phyloP scores from a whole-genome alignment of 1,140 invertebrate species.

The Drosophila sulfurigaster region DNA sequence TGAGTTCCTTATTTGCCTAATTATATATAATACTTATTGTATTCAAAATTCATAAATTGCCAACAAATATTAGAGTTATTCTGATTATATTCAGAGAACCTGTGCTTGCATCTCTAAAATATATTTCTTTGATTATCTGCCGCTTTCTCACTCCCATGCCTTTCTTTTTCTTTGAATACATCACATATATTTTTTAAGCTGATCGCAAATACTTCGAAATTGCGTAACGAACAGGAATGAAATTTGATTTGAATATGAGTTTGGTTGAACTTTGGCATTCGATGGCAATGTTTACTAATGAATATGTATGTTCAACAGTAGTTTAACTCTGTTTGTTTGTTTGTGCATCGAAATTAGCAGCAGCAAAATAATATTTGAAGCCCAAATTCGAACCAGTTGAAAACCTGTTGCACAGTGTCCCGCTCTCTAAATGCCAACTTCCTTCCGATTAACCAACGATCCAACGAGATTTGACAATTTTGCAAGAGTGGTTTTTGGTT shows the following conservation, averaged over 20 bases:
- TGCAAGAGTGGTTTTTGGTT: conserved; percentile 31
- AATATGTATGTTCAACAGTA: neutral
- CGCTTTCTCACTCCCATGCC: no score
- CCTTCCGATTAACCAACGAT: conserved; percentile 69
- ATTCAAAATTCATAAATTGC: neutral
- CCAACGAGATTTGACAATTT: conserved; percentile 33
- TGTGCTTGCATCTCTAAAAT: neutral
- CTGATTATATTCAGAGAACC: neutral
- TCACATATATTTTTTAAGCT: neutral
- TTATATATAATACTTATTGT: neutral
- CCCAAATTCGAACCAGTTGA: conserved; percentile 6
- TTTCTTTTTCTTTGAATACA: neutral
- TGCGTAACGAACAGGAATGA: neutral
- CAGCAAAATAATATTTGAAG: no score
- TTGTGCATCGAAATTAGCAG: neutral
- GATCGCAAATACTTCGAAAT: neutral
- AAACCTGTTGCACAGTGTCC: conserved; percentile 34
- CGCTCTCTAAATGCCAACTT: conserved; percentile 49
- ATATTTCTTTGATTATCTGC: neutral
- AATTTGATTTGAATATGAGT: neutral
- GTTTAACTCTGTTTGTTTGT: neutral
- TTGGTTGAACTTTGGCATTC: neutral
- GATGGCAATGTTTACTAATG: neutral
- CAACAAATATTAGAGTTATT: no score
- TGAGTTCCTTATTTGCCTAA: neutral